Base-by-base conservation (phyloP, 2,888 invertebrate genomes). In the Stictocephala bisonia region DNA sequence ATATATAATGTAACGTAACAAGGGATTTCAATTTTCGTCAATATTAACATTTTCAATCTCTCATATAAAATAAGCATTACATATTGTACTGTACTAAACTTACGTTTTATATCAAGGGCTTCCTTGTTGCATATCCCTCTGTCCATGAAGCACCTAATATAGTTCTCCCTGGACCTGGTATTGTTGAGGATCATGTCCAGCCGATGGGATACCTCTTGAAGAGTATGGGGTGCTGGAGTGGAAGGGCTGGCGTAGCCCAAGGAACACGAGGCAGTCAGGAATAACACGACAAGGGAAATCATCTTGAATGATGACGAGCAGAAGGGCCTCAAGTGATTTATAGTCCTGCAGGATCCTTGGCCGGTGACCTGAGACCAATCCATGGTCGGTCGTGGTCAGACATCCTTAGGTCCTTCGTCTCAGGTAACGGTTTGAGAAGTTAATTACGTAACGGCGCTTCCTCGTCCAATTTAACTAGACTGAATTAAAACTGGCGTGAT, bases 101-200 rank as follows among this genome's bases (percentile, higher is more conserved):
- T 26, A 71, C 70, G 56, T 71, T 71, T 71, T 3, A 71, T 29
- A 6, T 53, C 40, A 29, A 41, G 24, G 1, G 70, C 56, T 2
- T 71, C 70, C 48, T 71, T 71, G 48, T 58, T 58, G 31, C 70
- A 71, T 4, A 71, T 44, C 13, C 70, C 70, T 29, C 44, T 31
- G 18, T 58, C 70, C 70, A 71, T 56, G 41, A 71, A 71, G 31
- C 70, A 71, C 44, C 70, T 24, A 29, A 71, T 71, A 44, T 58
- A 71, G 58, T 58, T 58, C 48, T 71, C 70, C 48, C 70, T 41
- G 58, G 58, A 58, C 27, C 70, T 22, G 27, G 70, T 71, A 29
- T 71, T 71, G 58, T 71, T 71, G 44, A 71, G 44, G 18, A 71
- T 58, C 44, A 35, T 58, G 20, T 71, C 70, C 20, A 71, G 6